Percentiles rank a stretch among this genome's conserved stretches.
Conservation (phyloP, 2,113 vertebrate species). For the Aphyosemion australe region DNA sequence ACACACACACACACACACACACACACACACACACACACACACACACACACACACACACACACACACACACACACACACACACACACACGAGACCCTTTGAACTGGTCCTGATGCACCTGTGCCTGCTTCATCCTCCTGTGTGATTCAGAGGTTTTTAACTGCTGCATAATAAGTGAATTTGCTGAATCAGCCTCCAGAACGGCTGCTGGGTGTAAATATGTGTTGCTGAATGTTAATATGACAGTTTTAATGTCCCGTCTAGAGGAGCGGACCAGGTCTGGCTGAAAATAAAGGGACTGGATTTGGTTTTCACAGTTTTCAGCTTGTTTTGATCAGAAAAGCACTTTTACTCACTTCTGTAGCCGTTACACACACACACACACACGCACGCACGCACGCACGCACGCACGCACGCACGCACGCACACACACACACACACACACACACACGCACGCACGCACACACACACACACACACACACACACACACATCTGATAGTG, state of each 20-base stretch:
- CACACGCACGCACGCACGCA: too few relatives aligned
- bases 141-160: conserved; percentile 31
- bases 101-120: conserved; percentile 22
- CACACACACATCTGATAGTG: conserved; percentile 69
- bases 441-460: conserved; percentile 49
- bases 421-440: conserved; percentile 70
- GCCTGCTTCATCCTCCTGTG: conserved; percentile 21
- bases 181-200: conserved; percentile 30
- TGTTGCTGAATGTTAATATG: conserved; percentile 19
- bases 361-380: conserved; percentile 58
- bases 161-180: conserved; percentile 30
- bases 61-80: too few relatives aligned
- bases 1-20: too few relatives aligned
- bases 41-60: too few relatives aligned
- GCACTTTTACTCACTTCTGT: conserved; percentile 76
- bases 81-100: too few relatives aligned
- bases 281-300: conserved; percentile 51
- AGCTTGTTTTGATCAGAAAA: conserved; percentile 82
- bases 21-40: too few relatives aligned
- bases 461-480: conserved; percentile 70
- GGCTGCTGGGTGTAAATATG: neutral
- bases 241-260: conserved; percentile 8
- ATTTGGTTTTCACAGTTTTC: conserved; percentile 84
- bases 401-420: conserved; percentile 16
- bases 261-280: conserved; percentile 30